Evolutionary conservation across 2,113 vertebrate species (phyloP).

Genomic region (Apodemus speciosus): DNA sequence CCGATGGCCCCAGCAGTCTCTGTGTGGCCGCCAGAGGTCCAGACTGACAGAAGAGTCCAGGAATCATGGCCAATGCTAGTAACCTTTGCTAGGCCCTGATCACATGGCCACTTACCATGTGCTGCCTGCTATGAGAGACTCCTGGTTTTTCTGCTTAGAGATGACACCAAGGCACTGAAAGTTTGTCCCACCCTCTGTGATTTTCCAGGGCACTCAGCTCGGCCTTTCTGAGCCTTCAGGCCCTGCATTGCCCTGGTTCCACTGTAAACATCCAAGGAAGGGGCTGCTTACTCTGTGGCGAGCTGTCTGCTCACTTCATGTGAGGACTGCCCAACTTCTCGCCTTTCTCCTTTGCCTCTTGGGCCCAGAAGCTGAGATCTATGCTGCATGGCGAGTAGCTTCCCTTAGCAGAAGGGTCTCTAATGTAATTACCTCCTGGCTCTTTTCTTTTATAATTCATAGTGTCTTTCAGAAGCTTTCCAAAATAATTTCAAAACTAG

Average conservation of each 20-base stretch:
- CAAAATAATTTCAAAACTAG: neutral
- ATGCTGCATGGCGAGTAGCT: neutral
- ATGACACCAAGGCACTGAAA: neutral
- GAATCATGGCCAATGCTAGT: fast-evolving
- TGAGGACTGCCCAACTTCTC: neutral
- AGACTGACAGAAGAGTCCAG: neutral
- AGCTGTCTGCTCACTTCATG: neutral
- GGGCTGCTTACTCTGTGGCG: neutral
- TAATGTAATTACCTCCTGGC: neutral
- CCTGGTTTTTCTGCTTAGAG: neutral
- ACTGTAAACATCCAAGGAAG: neutral
- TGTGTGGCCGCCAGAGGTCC: neutral
- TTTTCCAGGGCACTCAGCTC: neutral
- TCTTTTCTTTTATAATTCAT: neutral
- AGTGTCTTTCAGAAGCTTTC: constrained; percentile 1
- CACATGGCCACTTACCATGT: neutral
- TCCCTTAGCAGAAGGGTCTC: neutral
- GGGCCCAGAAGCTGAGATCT: neutral
- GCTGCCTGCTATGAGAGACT: neutral
- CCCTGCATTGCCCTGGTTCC: neutral
- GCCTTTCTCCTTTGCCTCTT: neutral
- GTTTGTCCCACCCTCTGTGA: fast-evolving
- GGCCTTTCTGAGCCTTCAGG: neutral
- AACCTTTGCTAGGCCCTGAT: no score
- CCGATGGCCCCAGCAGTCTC: neutral